Percentiles rank a stretch among this genome's conserved stretches.
phyloP scores from a whole-genome alignment of 2,888 invertebrate species.

The Drosophila stalkeri region DNA sequence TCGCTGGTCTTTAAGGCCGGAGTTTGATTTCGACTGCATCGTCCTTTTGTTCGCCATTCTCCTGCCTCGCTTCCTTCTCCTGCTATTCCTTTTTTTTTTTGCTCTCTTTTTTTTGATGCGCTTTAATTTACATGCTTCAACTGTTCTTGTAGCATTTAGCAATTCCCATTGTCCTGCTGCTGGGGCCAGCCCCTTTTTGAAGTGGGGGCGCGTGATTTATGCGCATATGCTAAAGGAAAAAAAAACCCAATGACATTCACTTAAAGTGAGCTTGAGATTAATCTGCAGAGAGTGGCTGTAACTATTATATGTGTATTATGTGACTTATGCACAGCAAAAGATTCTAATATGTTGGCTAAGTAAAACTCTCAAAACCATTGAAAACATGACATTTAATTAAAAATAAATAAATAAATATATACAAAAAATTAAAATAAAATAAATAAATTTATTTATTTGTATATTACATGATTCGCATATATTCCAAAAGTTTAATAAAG shows the following conservation, averaged over 20 bases:
- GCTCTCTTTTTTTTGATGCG: slow-evolving; percentile 27
- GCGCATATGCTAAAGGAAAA: slow-evolving; percentile 71
- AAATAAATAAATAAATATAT: no score
- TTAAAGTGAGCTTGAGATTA: slow-evolving; percentile 26
- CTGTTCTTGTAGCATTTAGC: slow-evolving; percentile 80
- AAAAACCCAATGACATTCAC: slow-evolving; percentile 43
- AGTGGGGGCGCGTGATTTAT: slow-evolving; percentile 73
- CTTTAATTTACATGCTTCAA: slow-evolving; percentile 82
- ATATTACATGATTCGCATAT: no score
- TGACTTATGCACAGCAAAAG: neutral
- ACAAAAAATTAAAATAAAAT: no score
- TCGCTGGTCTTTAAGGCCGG: slow-evolving; percentile 56
- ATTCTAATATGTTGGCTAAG: neutral
- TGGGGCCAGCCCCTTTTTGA: slow-evolving; percentile 33
- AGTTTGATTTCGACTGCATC: slow-evolving; percentile 43
- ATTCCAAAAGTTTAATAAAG: no score
- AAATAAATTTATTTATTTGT: no score
- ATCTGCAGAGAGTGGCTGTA: neutral
- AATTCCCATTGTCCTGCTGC: slow-evolving; percentile 76
- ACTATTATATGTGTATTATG: no score
- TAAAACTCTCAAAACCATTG: no score
- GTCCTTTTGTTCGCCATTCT: slow-evolving; percentile 42
- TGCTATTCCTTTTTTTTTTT: slow-evolving; percentile 9
- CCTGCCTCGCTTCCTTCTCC: neutral
- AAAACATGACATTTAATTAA: no score